phyloP scores from a whole-genome alignment of 2,797 vertebrate species.

The Meda fulgida region DNA sequence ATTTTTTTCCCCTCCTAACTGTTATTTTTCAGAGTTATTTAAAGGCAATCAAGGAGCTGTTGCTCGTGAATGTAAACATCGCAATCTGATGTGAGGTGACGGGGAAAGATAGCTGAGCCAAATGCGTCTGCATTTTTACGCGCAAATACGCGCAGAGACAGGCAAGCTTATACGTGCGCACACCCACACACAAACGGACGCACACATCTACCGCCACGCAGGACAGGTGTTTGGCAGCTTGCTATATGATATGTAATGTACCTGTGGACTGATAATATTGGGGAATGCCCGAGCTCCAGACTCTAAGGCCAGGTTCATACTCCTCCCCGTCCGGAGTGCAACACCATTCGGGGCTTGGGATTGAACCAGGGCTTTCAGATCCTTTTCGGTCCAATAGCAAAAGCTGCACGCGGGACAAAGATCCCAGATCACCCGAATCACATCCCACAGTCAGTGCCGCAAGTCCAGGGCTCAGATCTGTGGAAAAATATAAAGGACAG shows the following conservation, averaged over 20 bases:
- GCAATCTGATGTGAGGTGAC: constrained; percentile 55
- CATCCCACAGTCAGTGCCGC: constrained; percentile 73
- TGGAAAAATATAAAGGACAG: neutral
- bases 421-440: constrained; percentile 69
- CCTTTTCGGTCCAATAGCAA: constrained; percentile 70
- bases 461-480: constrained; percentile 72
- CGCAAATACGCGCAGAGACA: constrained; percentile 8
- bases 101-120: constrained; percentile 44
- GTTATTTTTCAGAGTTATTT: constrained; percentile 51
- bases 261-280: constrained; percentile 60
- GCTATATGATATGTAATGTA: constrained; percentile 57
- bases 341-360: constrained; percentile 52
- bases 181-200: constrained; percentile 49
- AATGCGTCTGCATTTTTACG: constrained; percentile 40
- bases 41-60: constrained; percentile 60
- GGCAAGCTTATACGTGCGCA: constrained; percentile 40
- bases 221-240: constrained; percentile 53
- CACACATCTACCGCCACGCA: constrained; percentile 40
- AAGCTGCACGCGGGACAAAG: constrained; percentile 73
- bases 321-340: constrained; percentile 41
- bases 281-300: constrained; percentile 60
- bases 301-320: constrained; percentile 53
- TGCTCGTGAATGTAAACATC: constrained; percentile 54
- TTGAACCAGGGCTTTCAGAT: constrained; percentile 42
- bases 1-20: constrained; percentile 32